Base-by-base conservation (phyloP, 2,113 vertebrate species). In the Himantopus leucocephalus region DNA sequence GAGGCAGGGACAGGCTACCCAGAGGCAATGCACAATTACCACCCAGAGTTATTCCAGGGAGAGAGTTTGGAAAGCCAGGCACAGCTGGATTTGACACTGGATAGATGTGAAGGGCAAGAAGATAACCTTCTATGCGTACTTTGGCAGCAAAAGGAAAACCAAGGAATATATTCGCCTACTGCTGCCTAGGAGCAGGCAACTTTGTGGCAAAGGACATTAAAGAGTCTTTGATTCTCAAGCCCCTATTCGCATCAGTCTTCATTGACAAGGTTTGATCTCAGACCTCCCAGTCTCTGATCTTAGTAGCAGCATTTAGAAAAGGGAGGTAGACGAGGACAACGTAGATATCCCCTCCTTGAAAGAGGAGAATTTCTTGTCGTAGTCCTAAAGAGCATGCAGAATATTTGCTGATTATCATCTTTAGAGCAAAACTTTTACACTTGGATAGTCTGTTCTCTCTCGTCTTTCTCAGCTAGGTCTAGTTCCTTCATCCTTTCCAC, bases 241-340 rank as follows among this genome's bases (percentile, higher is more conserved):
- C 16, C 18, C 4, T 52, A 30, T 73, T 84, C 4, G 6, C 0
- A 0, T 59, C 4, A 2, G 20, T 45, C n/a, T 23, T 66, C 56
- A 27, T 68, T 20, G 37, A 21, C 15, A 73, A 81, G 53, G 18
- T 27, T 85, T 88, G 17, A 68, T 43, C 24, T 77, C 37, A 48
- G 30, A 20, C 10, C 6, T 73, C 20, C 8, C 14, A 24, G 52
- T 48, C n/a, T 53, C 78, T 66, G 15, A 18, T 45, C 35, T 48
- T 37, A 32, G 30, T 29, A 84, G 13, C 9, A 67, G 8, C 12
- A 48, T 60, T 72, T 68, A 30, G 27, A 58, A 80, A 80, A 88
- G 12, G 39, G 17, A 68, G 5, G 18, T 30, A 45, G 5, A 21
- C 20, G 30, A 66, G 27, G 41, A 14, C 41, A 66, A n/a, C 2